A percentile compares a stretch with the other conserved stretches of the same genome.
phyloP scores from a whole-genome alignment of 2,888 invertebrate species.

The Xiphydria camelus region DNA sequence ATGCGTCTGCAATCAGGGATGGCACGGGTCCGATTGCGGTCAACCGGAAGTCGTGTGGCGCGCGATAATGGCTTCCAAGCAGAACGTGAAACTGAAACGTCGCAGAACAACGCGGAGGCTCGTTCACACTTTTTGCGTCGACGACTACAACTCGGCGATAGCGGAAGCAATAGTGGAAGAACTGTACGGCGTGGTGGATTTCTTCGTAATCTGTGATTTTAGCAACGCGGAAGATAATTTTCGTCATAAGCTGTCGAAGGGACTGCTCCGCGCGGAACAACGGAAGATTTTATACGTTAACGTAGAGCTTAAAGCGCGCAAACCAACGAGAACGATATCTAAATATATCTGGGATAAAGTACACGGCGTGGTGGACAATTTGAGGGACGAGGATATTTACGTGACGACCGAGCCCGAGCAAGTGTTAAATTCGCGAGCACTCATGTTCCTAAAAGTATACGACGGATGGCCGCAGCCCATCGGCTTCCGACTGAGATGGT shows the following conservation, averaged over 20 bases:
- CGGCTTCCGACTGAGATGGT: slow-evolving; percentile 66
- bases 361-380: slow-evolving; percentile 54
- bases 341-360: slow-evolving; percentile 58
- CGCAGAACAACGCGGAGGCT: slow-evolving; percentile 60
- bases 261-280: slow-evolving; percentile 59
- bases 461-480: slow-evolving; percentile 67
- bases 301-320: slow-evolving; percentile 35
- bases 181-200: slow-evolving; percentile 65
- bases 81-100: slow-evolving; percentile 56
- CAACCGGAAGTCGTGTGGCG: slow-evolving; percentile 71
- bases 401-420: slow-evolving; percentile 65
- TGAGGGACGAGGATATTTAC: slow-evolving; percentile 63
- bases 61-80: slow-evolving; percentile 64
- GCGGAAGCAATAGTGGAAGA: slow-evolving; percentile 67
- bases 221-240: slow-evolving; percentile 56
- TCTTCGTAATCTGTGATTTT: slow-evolving; percentile 65
- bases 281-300: slow-evolving; percentile 62
- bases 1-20: slow-evolving; percentile 65
- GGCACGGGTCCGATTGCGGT: slow-evolving; percentile 69
- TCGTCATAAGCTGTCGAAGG: slow-evolving; percentile 57
- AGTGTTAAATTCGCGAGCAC: slow-evolving; percentile 65
- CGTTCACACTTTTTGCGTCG: slow-evolving; percentile 62
- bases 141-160: slow-evolving; percentile 62
- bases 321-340: slow-evolving; percentile 38
- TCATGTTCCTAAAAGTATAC: slow-evolving; percentile 70